A percentile compares a stretch with the other conserved stretches of the same genome.
These are phyloP conservation scores for Procavia capensis DNA, from an alignment of 2,113 vertebrate species.

Conservation along the genomic window DNA sequence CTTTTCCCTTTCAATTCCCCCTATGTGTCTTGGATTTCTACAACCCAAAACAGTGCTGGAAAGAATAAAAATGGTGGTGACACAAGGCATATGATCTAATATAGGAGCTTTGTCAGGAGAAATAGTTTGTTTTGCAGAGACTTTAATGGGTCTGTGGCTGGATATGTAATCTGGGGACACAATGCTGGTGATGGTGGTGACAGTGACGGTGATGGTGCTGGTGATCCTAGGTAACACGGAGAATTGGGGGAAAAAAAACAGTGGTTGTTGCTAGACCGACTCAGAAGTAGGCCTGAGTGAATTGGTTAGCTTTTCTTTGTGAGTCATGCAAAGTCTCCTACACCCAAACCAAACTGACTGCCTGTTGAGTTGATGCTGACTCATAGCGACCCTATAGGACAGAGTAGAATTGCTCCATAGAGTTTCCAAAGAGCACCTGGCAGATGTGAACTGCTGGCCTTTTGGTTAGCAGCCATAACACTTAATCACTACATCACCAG, in stretches of 20 bases:
- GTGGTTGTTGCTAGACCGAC: not conserved
- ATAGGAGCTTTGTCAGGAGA: not conserved
- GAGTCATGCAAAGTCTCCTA: not conserved
- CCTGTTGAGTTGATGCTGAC: too few species aligned
- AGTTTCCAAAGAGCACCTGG: too few species aligned
- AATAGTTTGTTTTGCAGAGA: not conserved
- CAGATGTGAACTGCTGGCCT: too few species aligned
- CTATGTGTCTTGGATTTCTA: constrained; percentile 10
- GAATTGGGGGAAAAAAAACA: not conserved
- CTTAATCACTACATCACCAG: too few species aligned
- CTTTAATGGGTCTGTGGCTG: not conserved
- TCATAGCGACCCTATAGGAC: too few species aligned
- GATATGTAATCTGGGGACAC: not conserved
- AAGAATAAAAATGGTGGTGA: not conserved
- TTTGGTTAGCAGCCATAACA: too few species aligned
- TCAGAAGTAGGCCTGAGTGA: not conserved
- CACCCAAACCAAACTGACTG: too few species aligned
- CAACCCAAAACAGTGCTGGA: not conserved
- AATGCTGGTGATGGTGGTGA: not conserved
- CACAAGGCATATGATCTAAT: not conserved
- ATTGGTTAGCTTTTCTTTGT: not conserved
- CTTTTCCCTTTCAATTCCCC: constrained; percentile 32
- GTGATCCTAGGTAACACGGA: not conserved
- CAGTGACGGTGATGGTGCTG: too few species aligned
- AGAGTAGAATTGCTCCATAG: too few species aligned